phyloP scores from a whole-genome alignment of 2,113 vertebrate species.

The Caracal caracal region DNA sequence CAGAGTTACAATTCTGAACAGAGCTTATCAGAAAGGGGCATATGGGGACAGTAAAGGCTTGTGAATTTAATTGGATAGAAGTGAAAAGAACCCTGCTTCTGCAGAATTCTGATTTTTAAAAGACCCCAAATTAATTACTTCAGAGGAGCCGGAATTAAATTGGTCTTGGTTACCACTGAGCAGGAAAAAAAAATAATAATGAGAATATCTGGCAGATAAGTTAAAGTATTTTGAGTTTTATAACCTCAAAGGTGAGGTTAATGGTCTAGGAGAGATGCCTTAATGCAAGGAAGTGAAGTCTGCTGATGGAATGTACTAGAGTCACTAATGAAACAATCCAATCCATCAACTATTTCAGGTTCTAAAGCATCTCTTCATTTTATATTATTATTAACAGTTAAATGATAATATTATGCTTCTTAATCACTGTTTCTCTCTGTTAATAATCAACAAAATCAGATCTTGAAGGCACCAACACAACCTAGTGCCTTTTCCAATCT shows the following conservation, averaged over 20 bases:
- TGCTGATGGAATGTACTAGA: background rate
- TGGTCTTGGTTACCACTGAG: constrained; percentile 58
- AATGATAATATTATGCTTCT: background rate
- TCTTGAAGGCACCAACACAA: background rate
- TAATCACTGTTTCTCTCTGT: background rate
- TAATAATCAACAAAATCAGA: background rate
- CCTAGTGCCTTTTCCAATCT: background rate
- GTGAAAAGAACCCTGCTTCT: constrained; percentile 73
- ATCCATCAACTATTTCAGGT: background rate
- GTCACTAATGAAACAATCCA: background rate
- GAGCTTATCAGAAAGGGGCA: constrained; percentile 80
- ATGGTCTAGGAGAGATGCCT: constrained; percentile 19
- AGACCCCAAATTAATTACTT: constrained; percentile 79
- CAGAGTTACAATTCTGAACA: constrained; percentile 73
- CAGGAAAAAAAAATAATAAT: constrained; percentile 58
- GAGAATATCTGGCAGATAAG: constrained; percentile 37
- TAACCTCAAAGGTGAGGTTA: constrained; percentile 41
- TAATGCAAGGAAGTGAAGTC: background rate
- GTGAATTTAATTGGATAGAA: constrained; percentile 77
- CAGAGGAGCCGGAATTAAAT: constrained; percentile 62
- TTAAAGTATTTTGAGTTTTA: constrained; percentile 24
- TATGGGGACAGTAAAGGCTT: constrained; percentile 67
- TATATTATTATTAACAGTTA: background rate
- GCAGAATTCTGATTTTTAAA: constrained; percentile 75
- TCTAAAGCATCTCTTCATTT: background rate